These are phyloP conservation scores for Progne subis DNA, from an alignment of 2,113 vertebrate genomes.

Conservation along the genomic window DNA sequence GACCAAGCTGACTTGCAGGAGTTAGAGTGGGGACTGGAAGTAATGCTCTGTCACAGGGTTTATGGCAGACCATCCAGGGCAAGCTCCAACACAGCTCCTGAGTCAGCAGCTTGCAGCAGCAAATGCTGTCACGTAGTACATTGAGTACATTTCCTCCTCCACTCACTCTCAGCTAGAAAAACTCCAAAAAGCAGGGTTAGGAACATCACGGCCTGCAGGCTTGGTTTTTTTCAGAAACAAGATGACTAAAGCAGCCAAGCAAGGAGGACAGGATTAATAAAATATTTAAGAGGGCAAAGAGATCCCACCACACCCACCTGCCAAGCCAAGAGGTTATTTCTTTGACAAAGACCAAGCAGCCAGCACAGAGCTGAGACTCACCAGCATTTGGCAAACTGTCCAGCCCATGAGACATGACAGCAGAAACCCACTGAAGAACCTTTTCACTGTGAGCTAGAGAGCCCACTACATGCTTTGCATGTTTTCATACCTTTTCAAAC, in stretches of 20 bases:
- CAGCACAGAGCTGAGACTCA: not conserved
- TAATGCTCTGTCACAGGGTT: not conserved
- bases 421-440: not conserved
- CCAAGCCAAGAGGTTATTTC: not conserved
- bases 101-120: not conserved
- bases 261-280: not conserved
- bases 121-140: rapidly evolving
- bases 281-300: not conserved
- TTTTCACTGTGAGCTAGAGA: not conserved
- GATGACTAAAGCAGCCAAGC: not conserved
- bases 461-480: not conserved
- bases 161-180: not conserved
- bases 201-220: not conserved
- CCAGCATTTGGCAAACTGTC: not conserved
- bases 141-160: not conserved
- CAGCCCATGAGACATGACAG: not conserved
- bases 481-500: not conserved
- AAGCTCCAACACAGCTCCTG: not conserved
- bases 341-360: not conserved
- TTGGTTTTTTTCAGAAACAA: not conserved
- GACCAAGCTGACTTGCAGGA: not conserved
- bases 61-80: not conserved
- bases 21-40: not conserved
- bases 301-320: not conserved
- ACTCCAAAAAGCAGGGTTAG: not conserved